phyloP scores from a whole-genome alignment of 2,888 invertebrate genomes.

The Ctena decussata region DNA sequence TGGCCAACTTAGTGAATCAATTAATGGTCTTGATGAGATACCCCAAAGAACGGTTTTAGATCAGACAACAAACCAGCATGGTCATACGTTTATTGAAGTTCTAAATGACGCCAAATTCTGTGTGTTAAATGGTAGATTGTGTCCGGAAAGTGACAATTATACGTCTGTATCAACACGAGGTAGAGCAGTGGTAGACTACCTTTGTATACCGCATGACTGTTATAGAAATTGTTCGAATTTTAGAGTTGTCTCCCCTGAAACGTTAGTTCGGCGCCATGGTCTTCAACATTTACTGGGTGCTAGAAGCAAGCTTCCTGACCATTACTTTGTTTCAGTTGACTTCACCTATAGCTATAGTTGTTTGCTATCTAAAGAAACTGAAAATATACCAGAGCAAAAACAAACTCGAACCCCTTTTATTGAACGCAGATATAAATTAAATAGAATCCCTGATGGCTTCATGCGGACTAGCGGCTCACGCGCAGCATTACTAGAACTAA shows the following conservation, averaged over 20 bases:
- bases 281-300: not conserved
- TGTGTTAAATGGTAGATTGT: conserved; percentile 30
- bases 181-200: conserved; percentile 33
- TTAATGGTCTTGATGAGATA: no score
- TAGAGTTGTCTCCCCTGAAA: not conserved
- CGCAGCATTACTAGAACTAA: not conserved
- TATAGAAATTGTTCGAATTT: conserved; percentile 6
- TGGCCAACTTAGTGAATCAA: no score
- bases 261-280: not conserved
- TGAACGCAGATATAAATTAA: not conserved
- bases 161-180: conserved; percentile 32
- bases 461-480: not conserved
- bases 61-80: conserved; percentile 27
- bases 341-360: not conserved
- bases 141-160: conserved; percentile 4
- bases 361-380: not conserved
- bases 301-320: not conserved
- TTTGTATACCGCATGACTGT: conserved; percentile 34
- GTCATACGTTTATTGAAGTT: conserved; percentile 19
- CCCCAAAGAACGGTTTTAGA: no score
- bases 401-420: not conserved
- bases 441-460: not conserved
- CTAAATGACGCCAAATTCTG: conserved; percentile 31
- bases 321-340: not conserved
- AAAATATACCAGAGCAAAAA: not conserved